phyloP scores from a whole-genome alignment of 2,797 vertebrate genomes.

The Halcyon chelicuti region DNA sequence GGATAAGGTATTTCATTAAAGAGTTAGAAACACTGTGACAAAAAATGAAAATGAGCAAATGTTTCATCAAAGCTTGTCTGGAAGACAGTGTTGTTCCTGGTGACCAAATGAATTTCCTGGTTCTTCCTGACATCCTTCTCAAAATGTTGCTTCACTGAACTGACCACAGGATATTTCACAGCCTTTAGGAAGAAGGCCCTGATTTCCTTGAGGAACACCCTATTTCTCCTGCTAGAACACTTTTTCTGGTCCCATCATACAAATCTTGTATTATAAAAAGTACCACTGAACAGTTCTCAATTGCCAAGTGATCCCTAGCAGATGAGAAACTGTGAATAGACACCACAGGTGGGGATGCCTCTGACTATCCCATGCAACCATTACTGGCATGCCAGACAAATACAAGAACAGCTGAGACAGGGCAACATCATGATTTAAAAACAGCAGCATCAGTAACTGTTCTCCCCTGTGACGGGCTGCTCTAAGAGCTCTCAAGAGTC shows the following conservation, averaged over 20 bases:
- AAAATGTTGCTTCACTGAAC: not conserved
- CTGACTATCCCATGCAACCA: not conserved
- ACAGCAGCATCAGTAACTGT: not conserved
- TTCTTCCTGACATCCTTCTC: not conserved
- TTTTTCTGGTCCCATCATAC: not conserved
- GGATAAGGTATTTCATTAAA: not conserved
- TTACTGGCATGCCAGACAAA: not conserved
- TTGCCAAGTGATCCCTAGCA: not conserved
- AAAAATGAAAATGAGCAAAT: not conserved
- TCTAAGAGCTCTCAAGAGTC: not conserved
- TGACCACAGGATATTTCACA: not conserved
- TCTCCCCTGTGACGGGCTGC: not conserved
- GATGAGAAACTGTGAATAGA: not conserved
- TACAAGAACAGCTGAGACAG: not conserved
- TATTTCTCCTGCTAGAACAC: not conserved
- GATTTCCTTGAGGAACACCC: not conserved
- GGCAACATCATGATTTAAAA: not conserved
- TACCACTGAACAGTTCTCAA: not conserved
- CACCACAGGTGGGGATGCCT: conserved; percentile 9
- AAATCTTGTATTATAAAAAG: not conserved
- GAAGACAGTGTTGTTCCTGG: not conserved
- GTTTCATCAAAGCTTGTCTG: not conserved
- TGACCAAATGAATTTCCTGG: not conserved
- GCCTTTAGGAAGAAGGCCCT: not conserved
- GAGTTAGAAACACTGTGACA: not conserved